Conservation (phyloP, 2,888 invertebrate genomes). For the Boloria selene region DNA sequence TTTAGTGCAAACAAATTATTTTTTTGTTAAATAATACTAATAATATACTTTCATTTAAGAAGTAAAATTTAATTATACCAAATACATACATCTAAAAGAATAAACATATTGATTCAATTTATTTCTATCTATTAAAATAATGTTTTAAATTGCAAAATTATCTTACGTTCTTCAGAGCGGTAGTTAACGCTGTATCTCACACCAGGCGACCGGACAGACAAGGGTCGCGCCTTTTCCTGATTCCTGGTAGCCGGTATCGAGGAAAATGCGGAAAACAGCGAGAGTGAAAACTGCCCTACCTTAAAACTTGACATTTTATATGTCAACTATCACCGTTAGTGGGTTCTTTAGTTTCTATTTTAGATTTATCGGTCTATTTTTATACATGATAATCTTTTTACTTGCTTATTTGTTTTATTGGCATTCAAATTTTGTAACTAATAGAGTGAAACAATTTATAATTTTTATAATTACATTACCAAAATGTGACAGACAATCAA, state of each 20-base stretch:
- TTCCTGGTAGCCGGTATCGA: conserved; percentile 35
- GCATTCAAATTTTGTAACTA: no score
- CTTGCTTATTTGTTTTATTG: no score
- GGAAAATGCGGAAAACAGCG: conserved; percentile 39
- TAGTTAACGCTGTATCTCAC: conserved; percentile 18
- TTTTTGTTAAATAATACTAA: no score
- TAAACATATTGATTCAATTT: no score
- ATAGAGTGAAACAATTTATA: no score
- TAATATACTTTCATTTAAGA: no score
- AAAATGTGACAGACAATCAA: no score
- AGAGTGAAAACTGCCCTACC: conserved; percentile 37
- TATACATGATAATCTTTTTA: no score
- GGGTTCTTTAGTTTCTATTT: background rate
- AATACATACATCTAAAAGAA: no score
- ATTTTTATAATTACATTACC: no score
- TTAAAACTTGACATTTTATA: conserved; percentile 26
- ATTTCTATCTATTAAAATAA: background rate
- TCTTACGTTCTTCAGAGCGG: background rate
- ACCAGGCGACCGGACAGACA: conserved; percentile 28
- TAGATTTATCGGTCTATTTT: background rate
- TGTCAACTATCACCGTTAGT: conserved; percentile 24
- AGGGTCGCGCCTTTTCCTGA: conserved; percentile 38
- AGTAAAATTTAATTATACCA: no score
- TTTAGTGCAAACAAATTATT: no score
- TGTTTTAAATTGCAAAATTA: background rate